Conservation (phyloP, 2,888 invertebrate species). For the Lamproptera curius region DNA sequence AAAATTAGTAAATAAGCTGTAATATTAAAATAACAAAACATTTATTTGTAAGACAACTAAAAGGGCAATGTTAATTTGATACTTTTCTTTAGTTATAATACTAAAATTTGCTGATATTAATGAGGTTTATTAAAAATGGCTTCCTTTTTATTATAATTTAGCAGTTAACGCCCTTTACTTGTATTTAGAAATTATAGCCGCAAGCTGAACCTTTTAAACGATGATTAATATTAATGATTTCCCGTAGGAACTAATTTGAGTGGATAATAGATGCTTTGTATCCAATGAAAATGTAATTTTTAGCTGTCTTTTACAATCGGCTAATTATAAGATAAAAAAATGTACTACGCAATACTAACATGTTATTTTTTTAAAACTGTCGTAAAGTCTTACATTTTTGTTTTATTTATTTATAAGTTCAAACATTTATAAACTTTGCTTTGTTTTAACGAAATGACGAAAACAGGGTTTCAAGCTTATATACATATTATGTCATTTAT, state of each 20-base stretch:
- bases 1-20: no score
- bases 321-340: slow-evolving; percentile 48
- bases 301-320: slow-evolving; percentile 38
- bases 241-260: slow-evolving; percentile 67
- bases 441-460: no score
- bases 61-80: no score
- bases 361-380: no score
- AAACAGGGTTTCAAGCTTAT: no score
- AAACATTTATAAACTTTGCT: no score
- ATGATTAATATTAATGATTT: slow-evolving; percentile 74
- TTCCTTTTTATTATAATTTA: neutral
- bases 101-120: neutral
- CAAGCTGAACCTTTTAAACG: slow-evolving; percentile 51
- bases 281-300: slow-evolving; percentile 69
- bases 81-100: neutral
- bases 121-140: neutral
- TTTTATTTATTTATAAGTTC: no score
- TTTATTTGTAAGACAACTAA: no score
- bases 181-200: slow-evolving; percentile 30
- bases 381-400: no score
- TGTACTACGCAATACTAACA: neutral
- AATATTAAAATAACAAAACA: no score
- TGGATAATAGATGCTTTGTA: slow-evolving; percentile 73
- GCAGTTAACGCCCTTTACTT: slow-evolving; percentile 11
- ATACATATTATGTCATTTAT: no score